Base-by-base conservation (phyloP, 1,140 invertebrate genomes). In the Meloidogyne exigua region DNA sequence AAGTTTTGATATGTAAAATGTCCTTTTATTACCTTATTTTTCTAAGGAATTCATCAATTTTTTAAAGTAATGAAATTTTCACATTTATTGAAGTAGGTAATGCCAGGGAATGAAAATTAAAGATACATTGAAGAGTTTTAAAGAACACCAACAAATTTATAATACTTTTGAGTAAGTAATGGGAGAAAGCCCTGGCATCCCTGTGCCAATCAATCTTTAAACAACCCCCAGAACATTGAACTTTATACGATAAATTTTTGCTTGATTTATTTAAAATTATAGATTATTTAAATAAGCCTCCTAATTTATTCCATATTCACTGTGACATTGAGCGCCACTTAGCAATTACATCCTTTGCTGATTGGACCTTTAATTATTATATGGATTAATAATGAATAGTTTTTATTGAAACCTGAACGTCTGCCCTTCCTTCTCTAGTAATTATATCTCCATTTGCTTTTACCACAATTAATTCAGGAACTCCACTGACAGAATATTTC, bases 381-480 rank as follows among this genome's bases (percentile, higher is more conserved):
- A n/a, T 49, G 0, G 5, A 49, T 18, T 18, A n/a, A n/a, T 9
- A n/a, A 7, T 44, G 4, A 15, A 15, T 1, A 44, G 2, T 44
- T 44, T 44, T 15, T 4, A 0, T 57, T 7, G 9, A 57, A n/a
- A 70, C 71, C 71, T 80, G 67, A 21, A 78, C 77, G 11, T 78
- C 76, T 7, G 77, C 23, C 10, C 77, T 78, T 9, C 76, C 77
- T 1, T 78, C 78, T 44, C 63, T 49, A 36, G 80, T 79, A 66
- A 80, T 81, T 62, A 71, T 23, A 23, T 78, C 65, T 49, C 85
- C 85, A 36, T 86, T 80, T 3, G 76, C 25, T 70, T 87, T 87
- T 28, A 86, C 71, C 32, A 86, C 72, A 39, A 82, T 65, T 49
- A 86, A 64, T 4, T 85, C 77, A 15, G 85, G 85, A 62, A 86